Evolutionary conservation across 2,113 vertebrate species (phyloP), one percentile per base, ranked within the genome.

Genomic region (Microtus ochrogaster): DNA sequence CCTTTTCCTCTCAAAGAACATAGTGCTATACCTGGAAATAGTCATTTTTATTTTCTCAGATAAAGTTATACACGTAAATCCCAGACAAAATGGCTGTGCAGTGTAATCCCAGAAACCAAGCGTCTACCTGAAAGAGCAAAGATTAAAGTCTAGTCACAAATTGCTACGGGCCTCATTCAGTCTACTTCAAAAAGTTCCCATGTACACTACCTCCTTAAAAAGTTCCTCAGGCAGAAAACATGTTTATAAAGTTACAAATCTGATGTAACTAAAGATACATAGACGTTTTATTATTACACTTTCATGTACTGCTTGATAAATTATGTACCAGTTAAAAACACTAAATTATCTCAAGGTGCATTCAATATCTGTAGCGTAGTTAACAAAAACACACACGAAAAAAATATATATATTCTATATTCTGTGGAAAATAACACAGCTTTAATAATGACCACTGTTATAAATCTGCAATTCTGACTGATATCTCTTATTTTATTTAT

Each of bases 311-410:
- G 98, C 96, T 98, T 94, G 98, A 99, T 99, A 99, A 99, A 99
- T 99, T 99, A 99, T 98, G 98, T 99, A 99, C 98, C 98, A 98
- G 98, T 98, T 99, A 99, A 98, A 99, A 99, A 98, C 98, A 99
- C 98, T 99, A 99, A 98, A 99, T 98, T 98, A 98, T 98, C 98
- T 99, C 98, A 98, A 99, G 98, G 98, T 99, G 99, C 99, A 98
- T 98, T 98, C 98, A 98, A 97, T 98, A 99, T 98, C 96, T 98
- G 98, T 99, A 99, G 98, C 97, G 95, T 98, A 98, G 98, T 99
- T 98, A 98, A 99, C 98, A 98, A 98, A 99, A 98, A 98, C 98
- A 98, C 98, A 98, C 98, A 98, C 98, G 97, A 98, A 98, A 99
- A 98, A 99, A 98, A 98, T 98, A 98, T 98, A 98, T 98, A 99